Base-by-base conservation (phyloP, 2,888 invertebrate genomes). In the Dasypogon diadema region DNA sequence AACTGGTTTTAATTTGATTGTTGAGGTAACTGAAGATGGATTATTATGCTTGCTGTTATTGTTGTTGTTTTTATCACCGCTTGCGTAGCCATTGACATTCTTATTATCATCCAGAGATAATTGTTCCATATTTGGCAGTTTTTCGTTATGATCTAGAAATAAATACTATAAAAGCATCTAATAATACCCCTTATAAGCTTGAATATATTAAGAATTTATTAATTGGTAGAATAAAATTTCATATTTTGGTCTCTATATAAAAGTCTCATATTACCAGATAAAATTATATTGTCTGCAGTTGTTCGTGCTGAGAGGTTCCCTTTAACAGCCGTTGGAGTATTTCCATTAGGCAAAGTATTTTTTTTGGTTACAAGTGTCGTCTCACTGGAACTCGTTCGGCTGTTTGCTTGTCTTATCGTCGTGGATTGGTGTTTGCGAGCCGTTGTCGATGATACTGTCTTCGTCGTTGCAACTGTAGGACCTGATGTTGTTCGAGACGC, bases 1-100 rank as follows among this genome's bases (percentile, higher is more conserved):
- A 48, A 86, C 83, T 1, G 86, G 85, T 75, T 84, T 85, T 2
- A 86, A 76, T 75, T 83, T 84, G 5, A 82, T 81, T 26, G 78
- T 79, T 51, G 81, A 80, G n/a, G 77, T 78, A 12, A 77, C 76
- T n/a, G 63, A 73, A 1, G 75, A 68, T n/a, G 60, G 22, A 5
- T 79, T 75, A 4, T 54, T 75, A 48, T 34, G 76, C 60, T 22
- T n/a, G 30, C 30, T 54, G n/a, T 24, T 34, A 18, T 48, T 34
- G 54, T 80, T 81, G 55, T 82, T 82, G 68, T 82, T 82, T 56
- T 78, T 81, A 34, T 79, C 80, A 51, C 82, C 81, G 18, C 54
- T 63, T 16, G 21, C 14, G 24, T 63, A 70, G 6, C 34, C 56
- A 34, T 75, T 74, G 5, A 30, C 4, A 18, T 68, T 58, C 30